Conservation (phyloP, 2,113 vertebrate species). For the Piprites chloris region DNA sequence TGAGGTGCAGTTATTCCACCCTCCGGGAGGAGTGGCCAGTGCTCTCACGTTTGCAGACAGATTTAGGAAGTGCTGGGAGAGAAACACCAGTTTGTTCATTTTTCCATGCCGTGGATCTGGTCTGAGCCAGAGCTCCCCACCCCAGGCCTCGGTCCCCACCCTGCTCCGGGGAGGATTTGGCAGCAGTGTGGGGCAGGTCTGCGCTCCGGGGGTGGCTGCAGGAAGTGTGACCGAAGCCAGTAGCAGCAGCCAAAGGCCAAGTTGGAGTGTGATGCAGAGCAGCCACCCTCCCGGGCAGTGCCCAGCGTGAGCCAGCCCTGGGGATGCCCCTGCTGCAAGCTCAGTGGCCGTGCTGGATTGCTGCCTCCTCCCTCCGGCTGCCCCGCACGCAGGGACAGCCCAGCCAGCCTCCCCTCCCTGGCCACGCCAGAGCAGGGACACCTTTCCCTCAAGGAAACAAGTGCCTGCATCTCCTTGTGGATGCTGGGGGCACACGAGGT, state of each 20-base stretch:
- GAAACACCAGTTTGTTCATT: not conserved
- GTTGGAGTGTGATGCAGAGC: not conserved
- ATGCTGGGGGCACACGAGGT: fast-evolving
- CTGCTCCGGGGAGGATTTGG: not conserved
- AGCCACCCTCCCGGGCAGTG: not conserved
- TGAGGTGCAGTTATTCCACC: not conserved
- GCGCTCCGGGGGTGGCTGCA: not conserved
- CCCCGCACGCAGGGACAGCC: not conserved
- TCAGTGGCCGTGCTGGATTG: not conserved
- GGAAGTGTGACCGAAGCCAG: not conserved
- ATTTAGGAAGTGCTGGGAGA: fast-evolving
- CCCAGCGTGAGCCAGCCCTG: not conserved
- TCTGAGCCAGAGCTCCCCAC: not conserved
- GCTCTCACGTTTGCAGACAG: not conserved
- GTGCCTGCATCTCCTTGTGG: fast-evolving
- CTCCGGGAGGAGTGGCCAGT: not conserved
- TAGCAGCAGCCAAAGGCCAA: not conserved
- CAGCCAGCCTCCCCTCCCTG: not conserved
- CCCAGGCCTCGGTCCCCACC: fast-evolving
- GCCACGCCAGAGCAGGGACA: not conserved
- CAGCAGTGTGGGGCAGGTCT: not conserved
- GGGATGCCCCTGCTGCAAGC: not conserved
- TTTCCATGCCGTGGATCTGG: fast-evolving
- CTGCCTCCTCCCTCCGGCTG: not conserved
- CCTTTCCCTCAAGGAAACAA: fast-evolving